Evolutionary conservation across 2,113 vertebrate species (phyloP).

Genomic region (Porphyrio hochstetteri): DNA sequence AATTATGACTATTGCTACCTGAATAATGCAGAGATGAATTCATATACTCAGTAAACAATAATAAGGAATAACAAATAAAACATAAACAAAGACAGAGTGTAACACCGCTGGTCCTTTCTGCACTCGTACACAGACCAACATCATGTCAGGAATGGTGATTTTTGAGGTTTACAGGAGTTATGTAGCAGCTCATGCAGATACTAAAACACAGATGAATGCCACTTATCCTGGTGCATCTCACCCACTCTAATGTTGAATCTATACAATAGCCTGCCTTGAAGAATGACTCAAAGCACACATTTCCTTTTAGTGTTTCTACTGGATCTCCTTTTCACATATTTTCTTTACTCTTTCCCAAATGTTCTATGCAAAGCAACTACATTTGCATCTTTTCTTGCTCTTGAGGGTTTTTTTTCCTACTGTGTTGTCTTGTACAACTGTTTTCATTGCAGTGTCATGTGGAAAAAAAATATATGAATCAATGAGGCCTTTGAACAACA

Average conservation of each 20-base stretch:
- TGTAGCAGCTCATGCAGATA: background rate
- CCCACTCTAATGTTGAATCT: background rate
- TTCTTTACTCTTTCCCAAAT: background rate
- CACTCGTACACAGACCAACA: background rate
- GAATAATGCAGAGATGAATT: background rate
- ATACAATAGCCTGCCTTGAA: background rate
- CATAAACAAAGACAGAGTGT: background rate
- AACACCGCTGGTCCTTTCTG: background rate
- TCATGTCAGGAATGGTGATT: background rate
- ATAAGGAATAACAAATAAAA: background rate
- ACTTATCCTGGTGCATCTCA: background rate
- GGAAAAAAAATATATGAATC: background rate
- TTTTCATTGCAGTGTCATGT: background rate
- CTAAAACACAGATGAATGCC: background rate
- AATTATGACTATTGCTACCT: background rate
- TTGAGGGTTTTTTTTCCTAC: background rate
- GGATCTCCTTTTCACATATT: background rate
- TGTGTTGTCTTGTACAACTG: background rate
- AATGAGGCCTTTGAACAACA: background rate
- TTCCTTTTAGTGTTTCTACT: background rate
- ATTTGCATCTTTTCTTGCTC: background rate
- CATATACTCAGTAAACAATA: background rate
- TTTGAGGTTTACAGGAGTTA: background rate
- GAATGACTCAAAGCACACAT: background rate
- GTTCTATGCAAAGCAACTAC: background rate